Evolutionary conservation across 1,140 invertebrate genomes (phyloP), one percentile per base, ranked within the genome.

Genomic region (Heliconius congener): DNA sequence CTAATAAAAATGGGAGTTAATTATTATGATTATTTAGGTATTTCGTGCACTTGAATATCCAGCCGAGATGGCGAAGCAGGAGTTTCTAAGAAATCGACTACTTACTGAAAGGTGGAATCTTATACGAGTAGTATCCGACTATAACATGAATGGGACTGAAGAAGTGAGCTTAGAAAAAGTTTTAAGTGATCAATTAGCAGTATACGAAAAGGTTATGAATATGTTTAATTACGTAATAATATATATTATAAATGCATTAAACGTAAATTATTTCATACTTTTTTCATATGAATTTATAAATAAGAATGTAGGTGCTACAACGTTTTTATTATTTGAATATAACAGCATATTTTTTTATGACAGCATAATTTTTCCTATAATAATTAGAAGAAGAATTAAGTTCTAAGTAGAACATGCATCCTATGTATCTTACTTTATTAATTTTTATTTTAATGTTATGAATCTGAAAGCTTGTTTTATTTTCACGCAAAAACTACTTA

Each of bases 31-130:
- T 71, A 91, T 91, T 66, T 88, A 97, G 97, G 95, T 97, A 52
- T 97, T 97, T 86, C 95, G 96, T 34, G 95, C 96, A 66, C 94
- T 98, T 30, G 97, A 98, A 90, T 96, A 96, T 85, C 97, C 97
- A 4, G 96, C 96, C 1, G 97, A 97, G 92, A 87, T 97, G 78
- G 94, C 94, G 16, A 95, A 96, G 55, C 94, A 97, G 74, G 93
- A 93, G 55, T 88, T 91, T 60, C 91, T 97, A 8, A 95, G 96
- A 82, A 88, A 94, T 30, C 91, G 90, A 23, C 77, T 93, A 3
- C 77, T 90, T 2, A 83, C 87, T 5, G 90, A 93, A 76, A 81
- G 93, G 74, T 90, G 88, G 90, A 91, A 89, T 66, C 83, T 94
- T n/a, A 93, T 94, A 81, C 83, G 87, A 19, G 88, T 91, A 30